Percentiles rank a stretch among this genome's conserved stretches.
phyloP scores from a whole-genome alignment of 2,113 vertebrate species.

The Ivindomyrus marchei region DNA sequence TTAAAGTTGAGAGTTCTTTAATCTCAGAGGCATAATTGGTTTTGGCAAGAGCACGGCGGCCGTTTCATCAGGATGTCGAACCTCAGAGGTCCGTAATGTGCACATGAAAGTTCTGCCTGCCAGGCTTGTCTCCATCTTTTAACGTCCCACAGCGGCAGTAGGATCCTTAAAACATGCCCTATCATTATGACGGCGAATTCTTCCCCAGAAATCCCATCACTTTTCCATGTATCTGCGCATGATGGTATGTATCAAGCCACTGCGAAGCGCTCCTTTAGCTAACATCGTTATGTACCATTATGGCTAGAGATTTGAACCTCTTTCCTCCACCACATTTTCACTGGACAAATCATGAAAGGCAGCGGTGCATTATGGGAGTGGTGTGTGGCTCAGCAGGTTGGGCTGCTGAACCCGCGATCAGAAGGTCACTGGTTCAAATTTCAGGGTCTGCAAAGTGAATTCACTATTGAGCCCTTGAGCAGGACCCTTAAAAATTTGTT shows the following conservation, averaged over 20 bases:
- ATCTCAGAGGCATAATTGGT: background rate
- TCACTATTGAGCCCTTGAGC: background rate
- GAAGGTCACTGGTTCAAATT: background rate
- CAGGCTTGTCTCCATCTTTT: background rate
- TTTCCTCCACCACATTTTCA: background rate
- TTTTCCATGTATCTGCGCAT: background rate
- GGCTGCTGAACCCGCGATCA: background rate
- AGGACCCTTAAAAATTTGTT: background rate
- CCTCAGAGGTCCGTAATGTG: background rate
- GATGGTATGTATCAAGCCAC: background rate
- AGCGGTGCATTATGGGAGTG: background rate
- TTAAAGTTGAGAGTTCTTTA: constrained; percentile 1
- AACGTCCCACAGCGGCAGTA: background rate
- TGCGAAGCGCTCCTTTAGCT: background rate
- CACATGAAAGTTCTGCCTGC: constrained; percentile 8
- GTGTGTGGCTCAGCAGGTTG: background rate
- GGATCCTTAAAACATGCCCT: background rate
- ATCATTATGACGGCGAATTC: background rate
- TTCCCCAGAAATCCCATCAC: background rate
- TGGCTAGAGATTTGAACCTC: background rate
- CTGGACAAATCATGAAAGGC: background rate
- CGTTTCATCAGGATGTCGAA: background rate
- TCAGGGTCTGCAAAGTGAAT: too few species aligned
- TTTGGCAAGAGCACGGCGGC: background rate
- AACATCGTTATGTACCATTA: background rate